Conservation (phyloP, 2,888 invertebrate genomes). For the Chrysolina haemoptera region DNA sequence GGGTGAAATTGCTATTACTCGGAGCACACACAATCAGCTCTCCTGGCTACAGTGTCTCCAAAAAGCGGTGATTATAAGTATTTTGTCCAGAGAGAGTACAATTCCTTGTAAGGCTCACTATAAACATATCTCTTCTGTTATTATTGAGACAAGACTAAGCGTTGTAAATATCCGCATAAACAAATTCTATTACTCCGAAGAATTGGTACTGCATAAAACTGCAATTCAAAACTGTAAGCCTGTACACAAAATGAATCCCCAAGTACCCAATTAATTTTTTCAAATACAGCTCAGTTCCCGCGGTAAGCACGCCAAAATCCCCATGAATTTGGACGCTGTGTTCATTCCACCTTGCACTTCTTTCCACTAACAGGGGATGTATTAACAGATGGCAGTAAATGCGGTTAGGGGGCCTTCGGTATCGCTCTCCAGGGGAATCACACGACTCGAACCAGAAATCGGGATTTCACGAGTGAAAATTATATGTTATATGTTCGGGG, state of each 20-base stretch:
- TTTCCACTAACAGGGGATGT: conserved; percentile 50
- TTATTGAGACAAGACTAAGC: no score
- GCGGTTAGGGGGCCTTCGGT: conserved; percentile 46
- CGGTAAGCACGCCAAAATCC: background rate
- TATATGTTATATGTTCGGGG: conserved; percentile 42
- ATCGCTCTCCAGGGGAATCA: conserved; percentile 48
- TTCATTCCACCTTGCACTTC: conserved; percentile 37
- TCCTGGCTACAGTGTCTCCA: no score
- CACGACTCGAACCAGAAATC: conserved; percentile 46
- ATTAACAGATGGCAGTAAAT: conserved; percentile 50
- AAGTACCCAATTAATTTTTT: conserved; percentile 2
- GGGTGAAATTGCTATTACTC: no score
- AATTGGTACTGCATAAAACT: background rate
- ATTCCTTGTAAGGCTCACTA: no score
- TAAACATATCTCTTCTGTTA: no score
- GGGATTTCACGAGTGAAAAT: conserved; percentile 47
- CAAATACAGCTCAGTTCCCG: background rate
- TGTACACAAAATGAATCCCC: background rate
- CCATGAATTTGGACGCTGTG: background rate
- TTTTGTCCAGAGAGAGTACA: no score
- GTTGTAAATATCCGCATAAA: no score
- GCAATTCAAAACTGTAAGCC: background rate
- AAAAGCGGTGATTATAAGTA: no score
- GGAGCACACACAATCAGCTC: no score
- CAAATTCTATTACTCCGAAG: no score